phyloP scores from a whole-genome alignment of 2,888 invertebrate species.

The Diarsia dahlii region DNA sequence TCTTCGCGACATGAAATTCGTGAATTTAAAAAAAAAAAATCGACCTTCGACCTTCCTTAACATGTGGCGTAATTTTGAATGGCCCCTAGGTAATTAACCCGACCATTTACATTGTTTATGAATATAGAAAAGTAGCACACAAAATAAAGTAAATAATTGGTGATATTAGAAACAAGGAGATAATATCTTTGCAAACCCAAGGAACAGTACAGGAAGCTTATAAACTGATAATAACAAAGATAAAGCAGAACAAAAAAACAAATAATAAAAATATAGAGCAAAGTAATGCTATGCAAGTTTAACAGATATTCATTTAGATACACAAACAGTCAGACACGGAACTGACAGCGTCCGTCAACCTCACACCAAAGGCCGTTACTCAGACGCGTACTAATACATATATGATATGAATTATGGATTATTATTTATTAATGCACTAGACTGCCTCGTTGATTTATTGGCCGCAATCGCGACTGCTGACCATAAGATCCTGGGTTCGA shows the following conservation, averaged over 20 bases:
- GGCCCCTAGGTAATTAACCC: too few relatives aligned
- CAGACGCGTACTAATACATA: slow-evolving; percentile 24
- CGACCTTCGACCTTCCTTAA: too few relatives aligned
- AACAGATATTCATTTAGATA: slow-evolving; percentile 30
- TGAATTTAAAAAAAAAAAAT: too few relatives aligned
- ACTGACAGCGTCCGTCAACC: slow-evolving; percentile 54
- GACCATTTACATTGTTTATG: too few relatives aligned
- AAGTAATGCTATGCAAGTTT: slow-evolving; percentile 10
- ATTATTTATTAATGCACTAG: slow-evolving; percentile 42
- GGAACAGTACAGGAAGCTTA: not conserved
- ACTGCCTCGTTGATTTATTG: too few relatives aligned
- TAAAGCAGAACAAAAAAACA: not conserved
- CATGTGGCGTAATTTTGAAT: too few relatives aligned
- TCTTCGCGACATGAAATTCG: too few relatives aligned
- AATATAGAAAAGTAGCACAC: not conserved
- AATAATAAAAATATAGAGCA: slow-evolving; percentile 13
- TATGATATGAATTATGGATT: slow-evolving; percentile 50
- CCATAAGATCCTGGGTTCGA: too few relatives aligned
- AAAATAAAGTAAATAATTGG: not conserved
- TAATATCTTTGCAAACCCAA: not conserved
- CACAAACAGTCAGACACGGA: slow-evolving; percentile 45
- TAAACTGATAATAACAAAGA: not conserved
- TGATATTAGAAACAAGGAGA: not conserved
- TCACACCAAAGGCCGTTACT: slow-evolving; percentile 52
- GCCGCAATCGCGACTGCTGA: too few relatives aligned